phyloP scores from a whole-genome alignment of 1,140 invertebrate genomes.

The Parasteatoda tepidariorum region DNA sequence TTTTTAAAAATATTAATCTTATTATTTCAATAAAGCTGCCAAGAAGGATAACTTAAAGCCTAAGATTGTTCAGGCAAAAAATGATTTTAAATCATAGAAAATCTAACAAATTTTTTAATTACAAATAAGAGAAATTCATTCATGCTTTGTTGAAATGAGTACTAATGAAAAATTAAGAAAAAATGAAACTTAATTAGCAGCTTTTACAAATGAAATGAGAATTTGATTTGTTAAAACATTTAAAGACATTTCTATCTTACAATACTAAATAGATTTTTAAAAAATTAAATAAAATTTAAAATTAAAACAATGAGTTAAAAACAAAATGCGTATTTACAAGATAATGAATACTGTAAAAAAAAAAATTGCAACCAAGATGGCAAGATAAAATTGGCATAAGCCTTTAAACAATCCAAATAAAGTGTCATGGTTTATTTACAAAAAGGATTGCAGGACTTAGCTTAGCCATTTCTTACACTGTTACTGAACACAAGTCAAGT shows the following conservation, averaged over 20 bases:
- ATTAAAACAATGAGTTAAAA: neutral
- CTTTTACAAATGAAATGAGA: no score
- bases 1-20: neutral
- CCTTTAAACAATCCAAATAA: conserved; percentile 11
- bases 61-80: neutral
- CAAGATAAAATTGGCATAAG: conserved; percentile 32
- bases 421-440: conserved; percentile 54
- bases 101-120: neutral
- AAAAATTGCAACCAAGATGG: conserved; percentile 31
- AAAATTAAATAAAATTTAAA: neutral
- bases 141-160: no score
- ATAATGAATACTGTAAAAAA: neutral
- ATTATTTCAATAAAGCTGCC: no score
- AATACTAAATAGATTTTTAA: neutral
- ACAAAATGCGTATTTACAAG: neutral
- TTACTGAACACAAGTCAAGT: conserved; percentile 11
- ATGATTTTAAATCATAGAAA: neutral
- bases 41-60: neutral
- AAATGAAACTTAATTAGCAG: no score
- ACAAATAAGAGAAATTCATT: no score
- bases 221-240: no score
- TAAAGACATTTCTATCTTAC: no score
- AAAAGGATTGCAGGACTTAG: conserved; percentile 51
- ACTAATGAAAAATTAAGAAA: no score
- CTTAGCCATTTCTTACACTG: conserved; percentile 20